Evolutionary conservation across 2,797 vertebrate genomes (phyloP).

Genomic region (Antennarius maculatus): DNA sequence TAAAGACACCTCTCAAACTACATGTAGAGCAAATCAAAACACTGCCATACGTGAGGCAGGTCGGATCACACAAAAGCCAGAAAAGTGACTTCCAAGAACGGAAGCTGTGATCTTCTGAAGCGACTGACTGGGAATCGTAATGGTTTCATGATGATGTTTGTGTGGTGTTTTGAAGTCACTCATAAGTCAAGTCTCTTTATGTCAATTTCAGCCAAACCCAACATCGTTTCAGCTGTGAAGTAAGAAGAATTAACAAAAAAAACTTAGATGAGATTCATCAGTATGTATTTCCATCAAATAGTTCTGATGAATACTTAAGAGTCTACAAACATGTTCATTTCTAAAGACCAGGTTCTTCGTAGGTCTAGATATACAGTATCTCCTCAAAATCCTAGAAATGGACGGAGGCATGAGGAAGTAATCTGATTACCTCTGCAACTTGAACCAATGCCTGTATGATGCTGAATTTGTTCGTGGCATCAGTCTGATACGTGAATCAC

Average conservation of each 20-base stretch:
- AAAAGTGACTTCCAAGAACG: not conserved
- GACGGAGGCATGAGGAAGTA: not conserved
- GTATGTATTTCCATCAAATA: not conserved
- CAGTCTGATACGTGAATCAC: conserved; percentile 39
- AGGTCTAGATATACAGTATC: not conserved
- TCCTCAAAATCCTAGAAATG: not conserved
- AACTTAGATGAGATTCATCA: not conserved
- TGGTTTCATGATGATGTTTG: too few relatives aligned
- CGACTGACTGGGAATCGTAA: too few relatives aligned
- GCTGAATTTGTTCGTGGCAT: conserved; percentile 22
- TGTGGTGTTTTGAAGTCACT: too few relatives aligned
- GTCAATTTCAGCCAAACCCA: too few relatives aligned
- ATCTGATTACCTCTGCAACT: conserved; percentile 13
- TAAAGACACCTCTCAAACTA: conserved; percentile 25
- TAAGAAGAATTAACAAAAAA: too few relatives aligned
- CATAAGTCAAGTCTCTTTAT: too few relatives aligned
- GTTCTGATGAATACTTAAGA: too few relatives aligned
- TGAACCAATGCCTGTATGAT: conserved; percentile 12
- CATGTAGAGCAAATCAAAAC: conserved; percentile 7
- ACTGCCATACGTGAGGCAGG: not conserved
- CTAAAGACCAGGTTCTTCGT: not conserved
- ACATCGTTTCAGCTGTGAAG: too few relatives aligned
- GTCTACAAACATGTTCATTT: not conserved
- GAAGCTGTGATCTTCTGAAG: too few relatives aligned
- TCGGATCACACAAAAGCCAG: not conserved